These are phyloP conservation scores for Melozone crissalis DNA, from an alignment of 2,113 vertebrate species.

Conservation along the genomic window DNA sequence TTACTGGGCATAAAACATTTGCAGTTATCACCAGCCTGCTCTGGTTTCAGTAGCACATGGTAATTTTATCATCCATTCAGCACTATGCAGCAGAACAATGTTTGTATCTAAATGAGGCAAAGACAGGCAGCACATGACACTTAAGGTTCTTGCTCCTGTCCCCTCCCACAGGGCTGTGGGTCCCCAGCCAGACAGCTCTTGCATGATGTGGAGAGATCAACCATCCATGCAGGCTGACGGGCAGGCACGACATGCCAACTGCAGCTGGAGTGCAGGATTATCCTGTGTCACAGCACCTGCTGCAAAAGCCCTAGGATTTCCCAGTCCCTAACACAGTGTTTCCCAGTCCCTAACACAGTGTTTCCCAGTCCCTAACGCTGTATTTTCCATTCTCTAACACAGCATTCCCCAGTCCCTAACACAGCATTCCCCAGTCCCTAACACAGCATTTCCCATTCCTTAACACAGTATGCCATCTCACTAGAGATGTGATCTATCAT, in stretches of 20 bases:
- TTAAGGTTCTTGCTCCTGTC: background rate
- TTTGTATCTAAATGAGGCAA: background rate
- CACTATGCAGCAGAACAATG: background rate
- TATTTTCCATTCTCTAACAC: background rate
- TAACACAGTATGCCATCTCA: background rate
- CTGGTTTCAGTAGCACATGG: background rate
- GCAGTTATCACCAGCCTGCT: background rate
- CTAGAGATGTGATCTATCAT: background rate
- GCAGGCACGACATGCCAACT: background rate
- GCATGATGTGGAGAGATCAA: background rate
- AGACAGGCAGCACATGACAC: background rate
- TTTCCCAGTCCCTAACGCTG: too few relatives aligned
- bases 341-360: too few relatives aligned
- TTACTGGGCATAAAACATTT: background rate
- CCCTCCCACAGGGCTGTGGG: background rate
- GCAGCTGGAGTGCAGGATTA: background rate
- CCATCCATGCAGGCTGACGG: rapidly evolving
- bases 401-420: background rate
- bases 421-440: background rate
- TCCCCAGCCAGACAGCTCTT: background rate
- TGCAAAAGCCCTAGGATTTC: background rate
- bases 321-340: background rate
- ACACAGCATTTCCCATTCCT: too few relatives aligned
- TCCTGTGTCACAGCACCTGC: background rate
- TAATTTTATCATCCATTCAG: background rate